Percentiles rank a stretch among this genome's conserved stretches.
These are phyloP conservation scores for Thera britannica DNA, from an alignment of 2,888 invertebrate species.

Conservation along the genomic window DNA sequence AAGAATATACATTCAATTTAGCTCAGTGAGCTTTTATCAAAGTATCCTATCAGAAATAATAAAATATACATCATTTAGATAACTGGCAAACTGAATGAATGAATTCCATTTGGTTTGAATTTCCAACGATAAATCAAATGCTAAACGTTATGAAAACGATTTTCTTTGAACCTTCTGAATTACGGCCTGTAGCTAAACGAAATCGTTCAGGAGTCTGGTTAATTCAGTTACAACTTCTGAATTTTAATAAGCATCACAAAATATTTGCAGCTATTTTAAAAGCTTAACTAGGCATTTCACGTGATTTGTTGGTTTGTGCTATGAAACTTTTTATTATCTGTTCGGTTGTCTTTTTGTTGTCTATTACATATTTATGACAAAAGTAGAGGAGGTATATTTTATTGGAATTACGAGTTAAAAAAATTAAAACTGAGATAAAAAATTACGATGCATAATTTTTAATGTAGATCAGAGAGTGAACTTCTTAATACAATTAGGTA, in stretches of 20 bases:
- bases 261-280: neutral
- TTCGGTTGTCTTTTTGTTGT: too few relatives aligned
- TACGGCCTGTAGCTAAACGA: conserved; percentile 8
- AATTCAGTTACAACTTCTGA: conserved; percentile 8
- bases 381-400: too few relatives aligned
- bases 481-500: too few relatives aligned
- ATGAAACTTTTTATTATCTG: neutral
- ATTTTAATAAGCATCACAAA: conserved; percentile 9
- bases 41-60: conserved; percentile 10
- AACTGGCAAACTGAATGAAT: conserved; percentile 22
- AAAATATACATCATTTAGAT: conserved; percentile 26
- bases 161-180: conserved; percentile 19
- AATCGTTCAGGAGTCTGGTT: conserved; percentile 11
- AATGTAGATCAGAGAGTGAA: too few relatives aligned
- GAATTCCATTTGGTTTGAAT: conserved; percentile 21
- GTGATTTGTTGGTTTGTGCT: neutral
- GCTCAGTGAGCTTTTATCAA: conserved; percentile 3
- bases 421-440: too few relatives aligned
- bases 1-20: conserved; percentile 11
- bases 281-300: neutral
- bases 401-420: too few relatives aligned
- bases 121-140: conserved; percentile 27
- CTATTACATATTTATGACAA: too few relatives aligned
- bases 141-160: conserved; percentile 29
- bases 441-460: too few relatives aligned